Evolutionary conservation across 2,113 vertebrate species (phyloP).

Genomic region (Entelurus aequoreus): DNA sequence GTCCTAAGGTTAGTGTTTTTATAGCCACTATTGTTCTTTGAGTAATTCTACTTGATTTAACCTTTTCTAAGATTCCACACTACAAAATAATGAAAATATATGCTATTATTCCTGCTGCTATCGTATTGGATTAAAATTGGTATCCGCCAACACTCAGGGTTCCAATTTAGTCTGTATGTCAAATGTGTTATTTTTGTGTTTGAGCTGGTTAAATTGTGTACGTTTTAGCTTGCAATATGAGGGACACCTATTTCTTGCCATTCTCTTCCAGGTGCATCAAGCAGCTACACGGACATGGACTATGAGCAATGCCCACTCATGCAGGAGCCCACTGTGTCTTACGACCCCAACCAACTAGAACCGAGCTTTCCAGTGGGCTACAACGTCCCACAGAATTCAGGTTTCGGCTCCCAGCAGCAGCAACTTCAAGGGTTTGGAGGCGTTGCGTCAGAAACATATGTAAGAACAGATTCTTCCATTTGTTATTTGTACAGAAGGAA

Average conservation of each 20-base stretch:
- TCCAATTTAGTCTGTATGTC: neutral
- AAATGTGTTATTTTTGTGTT: neutral
- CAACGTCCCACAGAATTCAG: constrained; percentile 32
- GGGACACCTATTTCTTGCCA: neutral
- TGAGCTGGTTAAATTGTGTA: neutral
- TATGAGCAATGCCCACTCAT: constrained; percentile 49
- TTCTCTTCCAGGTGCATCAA: constrained; percentile 48
- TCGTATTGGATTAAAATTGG: too few relatives aligned
- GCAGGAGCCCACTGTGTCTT: constrained; percentile 34
- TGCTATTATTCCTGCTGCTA: too few relatives aligned
- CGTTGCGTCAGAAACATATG: constrained; percentile 43
- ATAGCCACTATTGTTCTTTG: too few relatives aligned
- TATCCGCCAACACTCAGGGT: too few relatives aligned
- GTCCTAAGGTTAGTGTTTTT: too few relatives aligned
- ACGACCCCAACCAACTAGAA: constrained; percentile 28
- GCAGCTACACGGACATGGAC: constrained; percentile 64
- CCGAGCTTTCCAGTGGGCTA: constrained; percentile 27
- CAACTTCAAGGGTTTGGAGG: constrained; percentile 32
- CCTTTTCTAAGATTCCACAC: too few relatives aligned
- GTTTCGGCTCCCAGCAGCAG: constrained; percentile 42
- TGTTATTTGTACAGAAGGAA: neutral
- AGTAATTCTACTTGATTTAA: too few relatives aligned
- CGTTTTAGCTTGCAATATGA: neutral
- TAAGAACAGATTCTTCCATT: constrained; percentile 29
- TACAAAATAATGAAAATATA: too few relatives aligned